Evolutionary conservation across 2,113 vertebrate genomes (phyloP).

Genomic region (Eptesicus fuscus): DNA sequence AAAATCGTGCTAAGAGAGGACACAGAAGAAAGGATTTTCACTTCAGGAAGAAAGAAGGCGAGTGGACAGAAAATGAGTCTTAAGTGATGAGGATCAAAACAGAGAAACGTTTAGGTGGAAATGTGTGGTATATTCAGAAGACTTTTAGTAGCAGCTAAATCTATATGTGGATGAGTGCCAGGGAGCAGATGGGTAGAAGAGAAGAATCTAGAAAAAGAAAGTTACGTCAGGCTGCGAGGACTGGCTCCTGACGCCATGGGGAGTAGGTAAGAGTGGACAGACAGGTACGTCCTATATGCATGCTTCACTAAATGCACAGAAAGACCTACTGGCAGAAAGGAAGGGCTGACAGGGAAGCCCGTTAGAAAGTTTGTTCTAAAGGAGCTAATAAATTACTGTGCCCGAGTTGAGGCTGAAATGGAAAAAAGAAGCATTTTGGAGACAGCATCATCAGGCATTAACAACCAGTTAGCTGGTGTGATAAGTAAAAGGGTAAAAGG

Average conservation of each 20-base stretch:
- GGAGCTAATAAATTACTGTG: background rate
- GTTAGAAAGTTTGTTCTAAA: background rate
- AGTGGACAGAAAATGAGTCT: background rate
- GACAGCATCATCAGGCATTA: background rate
- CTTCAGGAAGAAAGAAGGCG: background rate
- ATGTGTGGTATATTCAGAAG: background rate
- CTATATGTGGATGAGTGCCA: fast-evolving
- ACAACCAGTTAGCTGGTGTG: too few species aligned
- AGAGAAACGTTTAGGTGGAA: background rate
- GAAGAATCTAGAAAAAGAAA: background rate
- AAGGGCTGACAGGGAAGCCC: background rate
- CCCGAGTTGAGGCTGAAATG: background rate
- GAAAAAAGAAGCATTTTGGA: background rate
- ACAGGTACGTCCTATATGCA: background rate
- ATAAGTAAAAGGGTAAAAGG: background rate
- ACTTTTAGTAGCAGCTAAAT: background rate
- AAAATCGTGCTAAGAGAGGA: background rate
- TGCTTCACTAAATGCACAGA: background rate
- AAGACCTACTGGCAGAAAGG: background rate
- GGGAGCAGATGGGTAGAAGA: background rate
- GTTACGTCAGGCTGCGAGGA: background rate
- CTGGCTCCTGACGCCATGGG: background rate
- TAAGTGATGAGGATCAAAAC: background rate
- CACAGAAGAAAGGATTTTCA: background rate
- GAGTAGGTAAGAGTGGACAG: background rate